Conservation (phyloP, 2,888 invertebrate genomes). For the Zeuzera pyrina region DNA sequence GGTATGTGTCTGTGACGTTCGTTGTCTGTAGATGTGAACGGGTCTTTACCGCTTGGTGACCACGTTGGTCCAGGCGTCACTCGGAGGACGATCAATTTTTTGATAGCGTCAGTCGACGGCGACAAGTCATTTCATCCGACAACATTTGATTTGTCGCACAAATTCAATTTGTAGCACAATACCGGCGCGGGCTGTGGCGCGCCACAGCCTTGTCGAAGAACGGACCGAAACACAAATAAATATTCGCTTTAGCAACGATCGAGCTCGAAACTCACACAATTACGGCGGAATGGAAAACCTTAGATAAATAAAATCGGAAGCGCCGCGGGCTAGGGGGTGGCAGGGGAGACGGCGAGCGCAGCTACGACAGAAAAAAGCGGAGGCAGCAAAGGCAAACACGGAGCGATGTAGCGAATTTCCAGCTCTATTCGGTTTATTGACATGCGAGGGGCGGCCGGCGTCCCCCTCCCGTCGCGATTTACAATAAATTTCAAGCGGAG, state of each 20-base stretch:
- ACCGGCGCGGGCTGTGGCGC: slow-evolving; percentile 18
- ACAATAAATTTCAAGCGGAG: slow-evolving; percentile 67
- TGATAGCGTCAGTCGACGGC: slow-evolving; percentile 61
- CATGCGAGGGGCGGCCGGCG: slow-evolving; percentile 28
- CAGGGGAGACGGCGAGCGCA: slow-evolving; percentile 15
- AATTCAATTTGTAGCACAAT: slow-evolving; percentile 66
- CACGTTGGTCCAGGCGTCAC: too few species aligned
- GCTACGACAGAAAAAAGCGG: slow-evolving; percentile 47
- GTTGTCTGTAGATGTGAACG: too few species aligned
- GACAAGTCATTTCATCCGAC: slow-evolving; percentile 59
- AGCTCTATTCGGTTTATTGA: slow-evolving; percentile 68
- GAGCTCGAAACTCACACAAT: slow-evolving; percentile 66
- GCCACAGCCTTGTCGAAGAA: slow-evolving; percentile 28
- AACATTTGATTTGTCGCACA: slow-evolving; percentile 61
- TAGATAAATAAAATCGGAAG: slow-evolving; percentile 69
- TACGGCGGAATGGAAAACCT: slow-evolving; percentile 67
- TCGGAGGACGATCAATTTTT: slow-evolving; percentile 55
- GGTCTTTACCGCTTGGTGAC: too few species aligned
- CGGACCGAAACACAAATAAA: slow-evolving; percentile 65
- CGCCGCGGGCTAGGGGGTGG: slow-evolving; percentile 23
- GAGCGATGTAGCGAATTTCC: slow-evolving; percentile 64
- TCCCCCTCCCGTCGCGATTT: slow-evolving; percentile 54
- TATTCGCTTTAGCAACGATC: slow-evolving; percentile 69
- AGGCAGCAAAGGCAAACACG: slow-evolving; percentile 63
- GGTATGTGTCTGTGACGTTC: too few species aligned